Evolutionary conservation across 2,888 invertebrate species (phyloP).

Genomic region (Boloria selene): DNA sequence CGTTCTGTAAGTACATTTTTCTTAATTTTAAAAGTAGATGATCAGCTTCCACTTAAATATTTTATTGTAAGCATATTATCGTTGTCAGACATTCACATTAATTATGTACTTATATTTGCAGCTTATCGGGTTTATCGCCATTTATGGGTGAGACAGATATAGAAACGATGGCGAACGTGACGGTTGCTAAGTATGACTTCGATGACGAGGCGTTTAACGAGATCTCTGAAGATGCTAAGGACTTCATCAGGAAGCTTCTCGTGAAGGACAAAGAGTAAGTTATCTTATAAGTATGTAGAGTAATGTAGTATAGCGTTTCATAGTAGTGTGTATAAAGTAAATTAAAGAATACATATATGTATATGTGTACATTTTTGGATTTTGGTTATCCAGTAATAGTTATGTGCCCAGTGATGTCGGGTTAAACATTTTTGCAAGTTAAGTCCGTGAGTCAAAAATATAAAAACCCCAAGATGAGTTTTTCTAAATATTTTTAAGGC

Average conservation of each 20-base stretch:
- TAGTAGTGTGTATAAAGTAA: conserved; percentile 8
- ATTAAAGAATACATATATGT: conserved; percentile 6
- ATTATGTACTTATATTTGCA: conserved; percentile 53
- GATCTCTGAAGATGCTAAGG: conserved; percentile 96
- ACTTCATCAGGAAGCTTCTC: conserved; percentile 96
- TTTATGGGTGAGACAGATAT: conserved; percentile 99
- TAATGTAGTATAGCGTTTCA: conserved; percentile 3
- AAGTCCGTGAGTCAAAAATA: conserved; percentile 4
- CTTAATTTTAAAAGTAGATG: not conserved
- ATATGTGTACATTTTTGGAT: conserved; percentile 17
- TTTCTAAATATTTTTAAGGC: conserved; percentile 1
- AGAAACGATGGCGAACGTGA: conserved; percentile 99
- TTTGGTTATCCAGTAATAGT: conserved; percentile 8
- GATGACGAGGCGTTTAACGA: conserved; percentile 98
- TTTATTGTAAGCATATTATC: not conserved
- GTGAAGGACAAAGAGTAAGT: conserved; percentile 96
- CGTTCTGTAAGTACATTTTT: conserved; percentile 91
- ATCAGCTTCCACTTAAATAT: not conserved
- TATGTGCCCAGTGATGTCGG: conserved; percentile 20
- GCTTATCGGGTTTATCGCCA: conserved; percentile 97
- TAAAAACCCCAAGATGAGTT: conserved; percentile 20
- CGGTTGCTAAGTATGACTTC: conserved; percentile 97
- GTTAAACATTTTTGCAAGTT: conserved; percentile 12
- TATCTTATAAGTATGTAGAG: conserved; percentile 4
- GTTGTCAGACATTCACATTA: not conserved